A percentile compares a stretch with the other conserved stretches of the same genome.
phyloP scores from a whole-genome alignment of 2,113 vertebrate genomes.

The Illadopsis cleaveri region DNA sequence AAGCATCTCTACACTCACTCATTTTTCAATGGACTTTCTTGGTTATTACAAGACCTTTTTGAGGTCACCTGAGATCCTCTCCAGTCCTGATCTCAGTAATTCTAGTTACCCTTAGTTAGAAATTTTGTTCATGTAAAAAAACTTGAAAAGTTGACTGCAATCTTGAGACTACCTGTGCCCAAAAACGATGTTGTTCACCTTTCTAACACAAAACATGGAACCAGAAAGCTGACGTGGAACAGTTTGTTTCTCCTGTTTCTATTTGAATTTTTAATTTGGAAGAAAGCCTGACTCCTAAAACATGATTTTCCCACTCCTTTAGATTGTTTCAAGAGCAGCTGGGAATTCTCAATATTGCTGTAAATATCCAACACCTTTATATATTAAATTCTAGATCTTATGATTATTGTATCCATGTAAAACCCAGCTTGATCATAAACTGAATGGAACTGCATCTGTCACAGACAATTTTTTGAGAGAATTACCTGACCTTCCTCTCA shows the following conservation, averaged over 20 bases:
- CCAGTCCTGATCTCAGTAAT: not conserved
- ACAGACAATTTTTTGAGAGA: not conserved
- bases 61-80: not conserved
- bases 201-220: not conserved
- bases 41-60: not conserved
- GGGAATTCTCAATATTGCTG: not conserved
- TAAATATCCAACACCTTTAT: not conserved
- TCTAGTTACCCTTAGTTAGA: not conserved
- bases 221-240: not conserved
- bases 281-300: not conserved
- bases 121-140: not conserved
- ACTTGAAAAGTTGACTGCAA: not conserved
- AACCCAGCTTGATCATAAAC: not conserved
- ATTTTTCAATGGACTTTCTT: not conserved
- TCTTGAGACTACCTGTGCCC: not conserved
- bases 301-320: not conserved
- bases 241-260: not conserved
- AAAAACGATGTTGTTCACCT: not conserved
- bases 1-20: not conserved
- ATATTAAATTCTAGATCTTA: not conserved
- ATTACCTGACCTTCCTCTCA: not conserved
- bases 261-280: not conserved
- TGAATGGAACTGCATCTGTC: not conserved
- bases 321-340: not conserved
- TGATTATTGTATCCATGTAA: not conserved